Percentiles rank a stretch among this genome's conserved stretches.
These are phyloP conservation scores for Oligia latruncula DNA, from an alignment of 2,888 invertebrate genomes.

Conservation along the genomic window DNA sequence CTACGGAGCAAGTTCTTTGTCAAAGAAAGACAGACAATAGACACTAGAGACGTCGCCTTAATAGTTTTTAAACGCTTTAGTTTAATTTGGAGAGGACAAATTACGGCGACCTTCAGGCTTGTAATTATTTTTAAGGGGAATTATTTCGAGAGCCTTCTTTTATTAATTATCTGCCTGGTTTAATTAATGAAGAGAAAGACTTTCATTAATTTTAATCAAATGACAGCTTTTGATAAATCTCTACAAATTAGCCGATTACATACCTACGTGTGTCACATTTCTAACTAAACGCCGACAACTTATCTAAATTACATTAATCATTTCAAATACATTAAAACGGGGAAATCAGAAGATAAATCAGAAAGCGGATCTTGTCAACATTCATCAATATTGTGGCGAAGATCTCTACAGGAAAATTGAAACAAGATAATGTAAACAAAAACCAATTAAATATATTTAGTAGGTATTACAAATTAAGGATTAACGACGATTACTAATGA, in stretches of 20 bases:
- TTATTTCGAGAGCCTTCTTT: background rate
- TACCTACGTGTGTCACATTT: slow-evolving; percentile 20
- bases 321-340: slow-evolving; percentile 34
- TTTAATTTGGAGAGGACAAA: slow-evolving; percentile 13
- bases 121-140: slow-evolving; percentile 7
- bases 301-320: slow-evolving; percentile 56
- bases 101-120: background rate
- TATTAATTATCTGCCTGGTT: background rate
- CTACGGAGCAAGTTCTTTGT: slow-evolving; percentile 54
- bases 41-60: slow-evolving; percentile 35
- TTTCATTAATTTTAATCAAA: background rate
- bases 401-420: slow-evolving; percentile 28
- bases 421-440: slow-evolving; percentile 10
- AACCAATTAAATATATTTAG: slow-evolving; percentile 3
- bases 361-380: slow-evolving; percentile 42
- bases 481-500: slow-evolving; percentile 30
- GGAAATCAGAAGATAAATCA: slow-evolving; percentile 32
- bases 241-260: slow-evolving; percentile 26
- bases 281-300: slow-evolving; percentile 18
- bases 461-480: slow-evolving; percentile 20
- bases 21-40: slow-evolving; percentile 22
- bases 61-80: slow-evolving; percentile 35
- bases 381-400: slow-evolving; percentile 8
- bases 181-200: background rate
- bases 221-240: slow-evolving; percentile 21